Evolutionary conservation across 1,140 invertebrate genomes (phyloP), one percentile per base, ranked within the genome.

Genomic region (Panagrolaimus sp.): DNA sequence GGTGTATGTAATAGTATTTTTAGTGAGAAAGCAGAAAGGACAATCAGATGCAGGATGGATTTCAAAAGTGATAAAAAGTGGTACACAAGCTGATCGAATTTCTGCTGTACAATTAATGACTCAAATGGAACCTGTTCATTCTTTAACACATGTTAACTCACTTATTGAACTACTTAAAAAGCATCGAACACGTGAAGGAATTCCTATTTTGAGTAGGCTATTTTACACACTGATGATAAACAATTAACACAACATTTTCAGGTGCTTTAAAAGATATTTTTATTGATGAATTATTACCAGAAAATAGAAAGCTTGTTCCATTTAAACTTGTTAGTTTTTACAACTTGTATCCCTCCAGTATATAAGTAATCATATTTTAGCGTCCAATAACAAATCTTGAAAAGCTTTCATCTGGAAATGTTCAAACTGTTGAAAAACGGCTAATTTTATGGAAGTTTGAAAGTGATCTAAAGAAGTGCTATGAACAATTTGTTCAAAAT

Each of bases 51-150:
- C 68, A 4, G 57, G 47, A 20, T 76, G 76, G 76, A 44, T 76
- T 20, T 67, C 65, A 23, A 75, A 31, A 8, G 76, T 76, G 9
- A 45, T 68, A 13, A 23, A 44, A 16, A 61, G 65, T 8, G 74
- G 74, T 31, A 79, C 74, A 16, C 66, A 75, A 23, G n/a, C 47
- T 1, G 93, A 96, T 84, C 91, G 90, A 85, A 87, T 94, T 53
- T 92, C 92, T 38, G 92, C 92, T 1, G 88, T 89, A 57, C 89
- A 90, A 27, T 84, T 95, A 9, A 82, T 90, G 16, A 89, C 94
- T 67, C 90, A 94, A 86, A 89, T 93, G 76, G 90, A 89, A 76
- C 90, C 92, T 1, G 85, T 93, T 31, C 89, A 91, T 82, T 91
- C 90, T 83, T 81, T 95, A 7, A 78, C 85, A 20, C 87, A 88